Evolutionary conservation across 92 coral and sea anemone species (phyloP).

Genomic region (Plumapathes pennacea): DNA sequence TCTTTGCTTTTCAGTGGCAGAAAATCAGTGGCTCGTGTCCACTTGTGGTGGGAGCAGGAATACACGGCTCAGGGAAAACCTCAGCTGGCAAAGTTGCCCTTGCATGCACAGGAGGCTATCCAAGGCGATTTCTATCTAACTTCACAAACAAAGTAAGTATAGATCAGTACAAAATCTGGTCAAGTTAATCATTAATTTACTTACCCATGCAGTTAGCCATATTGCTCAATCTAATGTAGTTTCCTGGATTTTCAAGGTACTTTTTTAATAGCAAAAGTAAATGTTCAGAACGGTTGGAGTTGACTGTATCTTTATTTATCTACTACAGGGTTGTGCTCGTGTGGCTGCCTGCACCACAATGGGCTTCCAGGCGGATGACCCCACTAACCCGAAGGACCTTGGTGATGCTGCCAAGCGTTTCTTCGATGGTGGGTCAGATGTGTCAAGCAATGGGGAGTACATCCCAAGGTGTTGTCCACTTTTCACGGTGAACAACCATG

Average conservation of each 20-base stretch:
- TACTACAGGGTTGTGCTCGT: conserved; percentile 8
- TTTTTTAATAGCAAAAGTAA: no score
- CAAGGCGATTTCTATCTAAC: conserved; percentile 18
- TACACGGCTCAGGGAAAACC: conserved; percentile 50
- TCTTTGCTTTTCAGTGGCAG: conserved; percentile 36
- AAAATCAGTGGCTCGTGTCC: conserved; percentile 39
- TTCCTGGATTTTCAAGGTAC: no score
- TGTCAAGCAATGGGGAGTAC: conserved; percentile 8
- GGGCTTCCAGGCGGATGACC: conserved; percentile 54
- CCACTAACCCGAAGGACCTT: conserved; percentile 49
- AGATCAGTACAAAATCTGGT: no score
- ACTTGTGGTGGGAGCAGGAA: conserved; percentile 16
- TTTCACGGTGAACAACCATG: conserved; percentile 48
- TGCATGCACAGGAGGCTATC: conserved; percentile 26
- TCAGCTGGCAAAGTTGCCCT: conserved; percentile 38
- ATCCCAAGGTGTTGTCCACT: conserved; percentile 41
- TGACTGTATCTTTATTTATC: no score
- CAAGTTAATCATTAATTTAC: no score
- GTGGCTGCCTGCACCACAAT: no score
- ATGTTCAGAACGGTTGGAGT: no score
- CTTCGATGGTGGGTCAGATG: conserved; percentile 40
- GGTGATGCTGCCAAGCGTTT: conserved; percentile 56
- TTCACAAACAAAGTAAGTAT: conserved; percentile 38
- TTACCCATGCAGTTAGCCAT: no score
- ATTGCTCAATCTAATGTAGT: no score